Conservation (phyloP, 2,888 invertebrate species). For the Noctuana brunneofusca region DNA sequence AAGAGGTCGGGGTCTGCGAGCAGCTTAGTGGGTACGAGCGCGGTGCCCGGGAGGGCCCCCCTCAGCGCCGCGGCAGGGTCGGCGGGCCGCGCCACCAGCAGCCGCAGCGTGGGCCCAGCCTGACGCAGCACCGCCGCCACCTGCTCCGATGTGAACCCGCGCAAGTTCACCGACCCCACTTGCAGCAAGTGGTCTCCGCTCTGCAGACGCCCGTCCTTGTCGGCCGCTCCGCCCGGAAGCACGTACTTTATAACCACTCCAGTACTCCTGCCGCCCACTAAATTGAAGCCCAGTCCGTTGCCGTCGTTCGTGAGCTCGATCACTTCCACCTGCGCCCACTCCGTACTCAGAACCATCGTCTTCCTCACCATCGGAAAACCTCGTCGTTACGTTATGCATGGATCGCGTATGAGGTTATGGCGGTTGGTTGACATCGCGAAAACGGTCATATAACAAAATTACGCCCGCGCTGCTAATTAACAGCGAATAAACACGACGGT, state of each 20-base stretch:
- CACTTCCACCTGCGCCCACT: slow-evolving; percentile 99
- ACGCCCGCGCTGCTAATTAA: slow-evolving; percentile 45
- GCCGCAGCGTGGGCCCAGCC: slow-evolving; percentile 91
- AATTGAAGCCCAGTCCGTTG: slow-evolving; percentile 98
- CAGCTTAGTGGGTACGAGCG: slow-evolving; percentile 95
- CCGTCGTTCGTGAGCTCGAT: slow-evolving; percentile 99
- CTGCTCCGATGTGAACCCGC: slow-evolving; percentile 98
- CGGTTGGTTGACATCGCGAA: slow-evolving; percentile 54
- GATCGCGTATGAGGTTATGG: slow-evolving; percentile 64
- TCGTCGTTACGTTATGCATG: slow-evolving; percentile 74
- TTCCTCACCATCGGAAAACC: slow-evolving; percentile 75
- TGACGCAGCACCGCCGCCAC: slow-evolving; percentile 88
- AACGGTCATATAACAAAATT: slow-evolving; percentile 42
- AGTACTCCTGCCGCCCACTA: slow-evolving; percentile 98
- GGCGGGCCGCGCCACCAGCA: slow-evolving; percentile 96
- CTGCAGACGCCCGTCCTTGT: slow-evolving; percentile 96
- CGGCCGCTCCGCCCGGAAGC: slow-evolving; percentile 97
- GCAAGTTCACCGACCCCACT: slow-evolving; percentile 95
- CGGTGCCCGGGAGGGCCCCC: slow-evolving; percentile 90
- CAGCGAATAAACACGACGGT: slow-evolving; percentile 45
- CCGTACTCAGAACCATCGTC: slow-evolving; percentile 95
- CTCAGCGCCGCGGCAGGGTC: slow-evolving; percentile 93
- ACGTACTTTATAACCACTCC: slow-evolving; percentile 99
- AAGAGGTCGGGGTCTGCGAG: slow-evolving; percentile 95
- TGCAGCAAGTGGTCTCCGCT: slow-evolving; percentile 99